Percentiles rank a stretch among this genome's conserved stretches.
phyloP scores from a whole-genome alignment of 2,888 invertebrate genomes.

The Ceramica pisi region DNA sequence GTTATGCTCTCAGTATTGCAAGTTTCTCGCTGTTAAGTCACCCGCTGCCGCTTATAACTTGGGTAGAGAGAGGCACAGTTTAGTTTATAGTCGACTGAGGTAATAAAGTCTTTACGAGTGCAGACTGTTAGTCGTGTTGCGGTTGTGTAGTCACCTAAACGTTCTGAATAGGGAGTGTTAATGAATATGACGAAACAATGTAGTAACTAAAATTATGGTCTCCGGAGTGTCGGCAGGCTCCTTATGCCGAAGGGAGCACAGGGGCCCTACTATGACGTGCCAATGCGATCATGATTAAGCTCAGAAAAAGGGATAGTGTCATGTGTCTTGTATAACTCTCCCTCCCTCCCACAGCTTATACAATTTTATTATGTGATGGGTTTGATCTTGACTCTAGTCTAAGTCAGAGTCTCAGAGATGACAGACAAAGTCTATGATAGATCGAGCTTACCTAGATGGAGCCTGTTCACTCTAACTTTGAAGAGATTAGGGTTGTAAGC shows the following conservation, averaged over 20 bases:
- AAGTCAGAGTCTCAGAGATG: too few species aligned
- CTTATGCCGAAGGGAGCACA: not conserved
- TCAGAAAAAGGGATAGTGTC: too few species aligned
- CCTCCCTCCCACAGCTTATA: too few species aligned
- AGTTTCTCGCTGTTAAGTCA: conserved; percentile 21
- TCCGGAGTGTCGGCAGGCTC: not conserved
- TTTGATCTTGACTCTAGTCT: too few species aligned
- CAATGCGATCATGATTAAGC: too few species aligned
- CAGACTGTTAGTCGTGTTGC: conserved; percentile 36
- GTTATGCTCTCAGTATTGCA: conserved; percentile 27
- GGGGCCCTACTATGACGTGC: too few species aligned
- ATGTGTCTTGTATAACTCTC: too few species aligned
- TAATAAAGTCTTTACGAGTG: conserved; percentile 64
- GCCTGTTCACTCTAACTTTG: too few species aligned
- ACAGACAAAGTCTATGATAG: too few species aligned
- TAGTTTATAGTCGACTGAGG: conserved; percentile 43
- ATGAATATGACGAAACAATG: conserved; percentile 27
- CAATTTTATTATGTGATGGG: too few species aligned
- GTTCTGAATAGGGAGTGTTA: conserved; percentile 18
- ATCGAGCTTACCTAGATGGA: too few species aligned
- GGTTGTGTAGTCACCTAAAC: conserved; percentile 23
- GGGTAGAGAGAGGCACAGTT: conserved; percentile 2
- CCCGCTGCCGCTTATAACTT: conserved; percentile 39
- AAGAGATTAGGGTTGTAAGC: too few species aligned
- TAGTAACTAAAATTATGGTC: not conserved